A percentile compares a stretch with the other conserved stretches of the same genome.
These are phyloP conservation scores for Heliocidaris tuberculata DNA, from an alignment of 35 echinoderm and acorn worm species.

Conservation along the genomic window DNA sequence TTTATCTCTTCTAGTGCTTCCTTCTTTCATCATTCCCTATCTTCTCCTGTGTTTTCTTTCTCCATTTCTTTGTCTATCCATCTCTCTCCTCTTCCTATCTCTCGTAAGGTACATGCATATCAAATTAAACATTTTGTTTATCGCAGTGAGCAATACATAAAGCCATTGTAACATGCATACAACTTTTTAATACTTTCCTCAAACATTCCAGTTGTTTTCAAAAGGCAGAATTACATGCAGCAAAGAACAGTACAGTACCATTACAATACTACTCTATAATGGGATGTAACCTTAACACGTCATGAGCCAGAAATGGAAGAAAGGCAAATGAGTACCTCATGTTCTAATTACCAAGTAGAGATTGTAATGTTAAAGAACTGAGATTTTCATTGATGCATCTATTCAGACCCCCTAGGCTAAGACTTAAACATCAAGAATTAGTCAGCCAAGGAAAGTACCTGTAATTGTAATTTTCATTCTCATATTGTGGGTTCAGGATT, in stretches of 20 bases:
- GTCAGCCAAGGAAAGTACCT: background rate
- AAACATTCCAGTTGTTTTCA: background rate
- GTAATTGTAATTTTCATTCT: too few relatives aligned
- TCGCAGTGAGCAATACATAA: background rate
- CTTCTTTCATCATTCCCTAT: too few relatives aligned
- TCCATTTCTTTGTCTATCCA: background rate
- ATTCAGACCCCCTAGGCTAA: background rate
- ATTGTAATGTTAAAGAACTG: too few relatives aligned
- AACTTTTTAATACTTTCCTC: background rate
- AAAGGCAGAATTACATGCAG: background rate
- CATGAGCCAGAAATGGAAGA: too few relatives aligned
- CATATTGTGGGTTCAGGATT: too few relatives aligned
- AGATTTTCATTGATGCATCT: too few relatives aligned
- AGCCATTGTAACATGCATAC: background rate
- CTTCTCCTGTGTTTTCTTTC: background rate
- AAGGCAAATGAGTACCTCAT: too few relatives aligned
- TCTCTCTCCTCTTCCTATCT: background rate
- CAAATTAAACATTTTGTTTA: background rate
- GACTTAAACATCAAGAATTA: background rate
- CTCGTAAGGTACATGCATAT: background rate
- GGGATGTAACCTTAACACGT: too few relatives aligned
- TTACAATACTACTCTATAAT: too few relatives aligned
- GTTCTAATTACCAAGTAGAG: too few relatives aligned
- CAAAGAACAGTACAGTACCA: background rate
- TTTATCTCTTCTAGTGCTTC: too few relatives aligned